phyloP scores from a whole-genome alignment of 2,888 invertebrate species.

The Onchidella celtica region DNA sequence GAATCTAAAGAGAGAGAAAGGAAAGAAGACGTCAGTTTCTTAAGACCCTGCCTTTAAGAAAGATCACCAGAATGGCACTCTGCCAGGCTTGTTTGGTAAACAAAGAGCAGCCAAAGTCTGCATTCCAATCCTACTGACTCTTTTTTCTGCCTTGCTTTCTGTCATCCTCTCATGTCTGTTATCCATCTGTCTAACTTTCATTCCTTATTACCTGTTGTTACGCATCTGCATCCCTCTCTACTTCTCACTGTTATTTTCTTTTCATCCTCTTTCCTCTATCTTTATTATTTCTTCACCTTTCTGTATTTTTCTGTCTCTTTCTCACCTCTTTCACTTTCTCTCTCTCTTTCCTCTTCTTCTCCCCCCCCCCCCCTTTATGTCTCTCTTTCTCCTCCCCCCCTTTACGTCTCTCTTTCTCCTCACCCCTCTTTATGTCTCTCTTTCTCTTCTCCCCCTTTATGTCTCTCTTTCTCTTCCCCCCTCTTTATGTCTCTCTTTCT shows the following conservation, averaged over 20 bases:
- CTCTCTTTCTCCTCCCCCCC: no score
- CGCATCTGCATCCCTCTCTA: neutral
- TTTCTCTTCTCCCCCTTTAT: neutral
- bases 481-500: neutral
- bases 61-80: no score
- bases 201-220: neutral
- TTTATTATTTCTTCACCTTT: no score
- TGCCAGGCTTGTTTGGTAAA: no score
- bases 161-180: neutral
- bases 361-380: neutral
- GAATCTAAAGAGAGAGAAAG: no score
- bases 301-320: neutral
- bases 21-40: no score
- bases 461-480: neutral
- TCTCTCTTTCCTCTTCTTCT: neutral
- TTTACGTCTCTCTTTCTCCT: neutral
- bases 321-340: neutral
- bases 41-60: no score
- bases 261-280: neutral
- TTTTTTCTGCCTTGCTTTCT: no score
- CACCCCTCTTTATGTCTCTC: neutral
- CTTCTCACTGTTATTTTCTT: neutral
- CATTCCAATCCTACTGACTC: no score
- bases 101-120: no score
- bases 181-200: no score